Percentiles rank a stretch among this genome's conserved stretches.
Conservation (phyloP, 1,140 invertebrate genomes). For the Capitella teleta region DNA sequence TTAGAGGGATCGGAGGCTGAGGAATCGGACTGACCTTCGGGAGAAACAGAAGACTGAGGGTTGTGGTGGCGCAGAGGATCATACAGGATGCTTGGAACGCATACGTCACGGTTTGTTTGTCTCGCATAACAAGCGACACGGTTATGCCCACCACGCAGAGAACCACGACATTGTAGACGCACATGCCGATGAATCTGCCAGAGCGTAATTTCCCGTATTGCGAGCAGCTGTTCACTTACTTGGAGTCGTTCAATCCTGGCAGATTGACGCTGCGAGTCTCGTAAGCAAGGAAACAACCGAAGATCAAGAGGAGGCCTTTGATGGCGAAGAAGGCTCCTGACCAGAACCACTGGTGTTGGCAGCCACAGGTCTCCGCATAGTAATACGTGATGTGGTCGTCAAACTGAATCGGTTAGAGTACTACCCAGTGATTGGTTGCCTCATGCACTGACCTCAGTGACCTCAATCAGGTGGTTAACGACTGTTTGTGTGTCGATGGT, state of each 20-base stretch:
- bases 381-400: too few relatives aligned
- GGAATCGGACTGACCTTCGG: too few relatives aligned
- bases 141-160: conserved; percentile 92
- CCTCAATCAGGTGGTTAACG: too few relatives aligned
- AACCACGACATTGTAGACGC: conserved; percentile 92
- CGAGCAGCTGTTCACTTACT: too few relatives aligned
- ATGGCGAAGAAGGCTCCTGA: neutral
- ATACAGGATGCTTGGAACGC: conserved; percentile 89
- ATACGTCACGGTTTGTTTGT: conserved; percentile 82
- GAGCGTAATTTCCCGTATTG: too few relatives aligned
- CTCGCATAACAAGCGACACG: conserved; percentile 70
- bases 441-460: too few relatives aligned
- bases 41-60: conserved; percentile 88
- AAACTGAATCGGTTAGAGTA: too few relatives aligned
- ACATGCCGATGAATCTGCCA: conserved; percentile 57
- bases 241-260: conserved; percentile 89
- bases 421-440: too few relatives aligned
- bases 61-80: conserved; percentile 92
- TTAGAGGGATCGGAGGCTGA: too few relatives aligned
- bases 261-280: conserved; percentile 92
- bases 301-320: conserved; percentile 52
- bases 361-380: too few relatives aligned
- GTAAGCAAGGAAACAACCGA: conserved; percentile 94
- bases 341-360: neutral
- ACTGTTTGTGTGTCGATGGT: too few relatives aligned